Conservation (phyloP, 2,888 invertebrate genomes). For the Synergus gifuensis region DNA sequence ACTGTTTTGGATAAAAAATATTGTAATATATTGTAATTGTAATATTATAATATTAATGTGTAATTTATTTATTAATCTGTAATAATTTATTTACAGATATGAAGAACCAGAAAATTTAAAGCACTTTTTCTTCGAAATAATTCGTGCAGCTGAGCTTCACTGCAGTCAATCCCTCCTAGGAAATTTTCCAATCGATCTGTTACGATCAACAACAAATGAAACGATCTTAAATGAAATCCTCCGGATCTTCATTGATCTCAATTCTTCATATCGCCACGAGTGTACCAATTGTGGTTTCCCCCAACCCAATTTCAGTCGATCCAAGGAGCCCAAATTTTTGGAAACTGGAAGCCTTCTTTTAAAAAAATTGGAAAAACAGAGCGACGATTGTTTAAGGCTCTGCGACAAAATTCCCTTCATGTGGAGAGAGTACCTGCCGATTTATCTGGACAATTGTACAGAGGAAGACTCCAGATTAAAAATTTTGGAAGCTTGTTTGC, state of each 20-base stretch:
- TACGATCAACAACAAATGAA: constrained; percentile 58
- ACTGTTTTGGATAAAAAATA: too few species aligned
- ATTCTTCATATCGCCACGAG: constrained; percentile 78
- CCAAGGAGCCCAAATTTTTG: constrained; percentile 78
- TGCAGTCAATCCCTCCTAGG: constrained; percentile 71
- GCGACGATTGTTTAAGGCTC: constrained; percentile 79
- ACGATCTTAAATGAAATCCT: constrained; percentile 69
- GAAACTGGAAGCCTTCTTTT: constrained; percentile 81
- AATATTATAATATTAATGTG: background rate
- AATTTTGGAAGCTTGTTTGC: constrained; percentile 76
- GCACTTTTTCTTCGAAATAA: constrained; percentile 65
- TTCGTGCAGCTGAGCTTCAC: constrained; percentile 68
- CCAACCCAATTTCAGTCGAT: constrained; percentile 78
- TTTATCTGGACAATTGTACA: constrained; percentile 61
- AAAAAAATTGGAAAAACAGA: constrained; percentile 78
- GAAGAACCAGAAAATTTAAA: constrained; percentile 59
- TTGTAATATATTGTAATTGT: too few species aligned
- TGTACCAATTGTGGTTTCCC: constrained; percentile 82
- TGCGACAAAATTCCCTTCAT: constrained; percentile 83
- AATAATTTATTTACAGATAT: constrained; percentile 2
- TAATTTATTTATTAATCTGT: background rate
- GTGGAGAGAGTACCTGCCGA: constrained; percentile 81
- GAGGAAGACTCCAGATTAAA: constrained; percentile 79
- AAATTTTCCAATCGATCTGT: constrained; percentile 60
- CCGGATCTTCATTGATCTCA: constrained; percentile 81